These are phyloP conservation scores for Enteromius unitaeniatus DNA, from an alignment of 2,797 vertebrate genomes.

Conservation along the genomic window DNA sequence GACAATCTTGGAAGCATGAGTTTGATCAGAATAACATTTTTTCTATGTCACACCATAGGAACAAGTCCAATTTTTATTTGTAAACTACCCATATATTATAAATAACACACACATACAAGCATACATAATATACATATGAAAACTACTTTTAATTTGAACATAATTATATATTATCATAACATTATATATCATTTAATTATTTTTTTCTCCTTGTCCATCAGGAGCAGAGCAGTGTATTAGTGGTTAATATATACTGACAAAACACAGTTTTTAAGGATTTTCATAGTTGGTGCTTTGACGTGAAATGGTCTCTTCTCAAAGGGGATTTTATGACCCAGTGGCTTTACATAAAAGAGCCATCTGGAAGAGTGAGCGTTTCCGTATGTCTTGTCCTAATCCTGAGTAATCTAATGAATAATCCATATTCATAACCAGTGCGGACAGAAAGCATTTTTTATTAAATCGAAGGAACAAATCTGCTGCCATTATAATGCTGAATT, in stretches of 20 bases:
- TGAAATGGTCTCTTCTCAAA: slow-evolving; percentile 18
- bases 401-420: slow-evolving; percentile 49
- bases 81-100: neutral
- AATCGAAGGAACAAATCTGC: slow-evolving; percentile 31
- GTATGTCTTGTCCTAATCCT: slow-evolving; percentile 52
- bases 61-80: too few species aligned
- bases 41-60: too few species aligned
- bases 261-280: slow-evolving; percentile 20
- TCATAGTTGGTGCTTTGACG: slow-evolving; percentile 7
- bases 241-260: slow-evolving; percentile 7
- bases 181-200: neutral
- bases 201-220: neutral
- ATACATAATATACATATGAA: neutral
- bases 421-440: slow-evolving; percentile 33
- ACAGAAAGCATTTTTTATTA: slow-evolving; percentile 24
- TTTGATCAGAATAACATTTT: neutral
- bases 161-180: neutral
- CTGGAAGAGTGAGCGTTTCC: slow-evolving; percentile 52
- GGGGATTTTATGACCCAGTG: slow-evolving; percentile 46
- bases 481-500: neutral
- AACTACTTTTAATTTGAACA: neutral
- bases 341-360: slow-evolving; percentile 58
- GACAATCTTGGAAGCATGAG: neutral
- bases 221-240: neutral
- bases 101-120: neutral